These are phyloP conservation scores for Cinclus cinclus DNA, from an alignment of 2,113 vertebrate genomes.

Conservation along the genomic window DNA sequence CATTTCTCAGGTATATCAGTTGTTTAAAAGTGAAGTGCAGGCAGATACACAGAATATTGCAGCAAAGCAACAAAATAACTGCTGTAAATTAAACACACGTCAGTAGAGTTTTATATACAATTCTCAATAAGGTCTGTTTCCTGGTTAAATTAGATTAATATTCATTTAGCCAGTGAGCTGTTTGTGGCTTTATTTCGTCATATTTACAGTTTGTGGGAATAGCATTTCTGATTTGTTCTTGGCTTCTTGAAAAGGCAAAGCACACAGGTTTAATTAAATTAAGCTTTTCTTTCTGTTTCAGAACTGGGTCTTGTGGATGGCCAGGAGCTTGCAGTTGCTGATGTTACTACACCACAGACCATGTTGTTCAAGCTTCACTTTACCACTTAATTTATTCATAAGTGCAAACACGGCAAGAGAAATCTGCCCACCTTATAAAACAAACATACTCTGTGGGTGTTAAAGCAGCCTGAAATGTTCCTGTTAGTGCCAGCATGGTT, in stretches of 20 bases:
- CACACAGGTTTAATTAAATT: neutral
- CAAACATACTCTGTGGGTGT: slow-evolving; percentile 27
- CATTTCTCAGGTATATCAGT: neutral
- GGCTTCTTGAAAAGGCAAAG: neutral
- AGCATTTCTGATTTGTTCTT: neutral
- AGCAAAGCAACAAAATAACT: neutral
- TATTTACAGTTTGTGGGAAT: neutral
- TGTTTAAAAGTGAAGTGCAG: neutral
- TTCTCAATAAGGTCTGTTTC: neutral
- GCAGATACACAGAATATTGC: neutral
- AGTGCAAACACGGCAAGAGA: slow-evolving; percentile 6
- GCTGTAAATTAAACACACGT: neutral
- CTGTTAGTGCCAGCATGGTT: slow-evolving; percentile 63
- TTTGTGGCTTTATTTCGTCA: neutral
- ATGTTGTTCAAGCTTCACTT: slow-evolving; percentile 93
- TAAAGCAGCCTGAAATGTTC: slow-evolving; percentile 41
- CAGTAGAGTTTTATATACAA: neutral
- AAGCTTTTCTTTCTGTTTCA: slow-evolving; percentile 68
- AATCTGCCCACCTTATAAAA: slow-evolving; percentile 3
- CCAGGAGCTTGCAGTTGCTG: slow-evolving; percentile 92
- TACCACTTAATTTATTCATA: slow-evolving; percentile 77
- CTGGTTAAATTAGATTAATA: neutral
- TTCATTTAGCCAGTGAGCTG: neutral
- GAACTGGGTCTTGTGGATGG: slow-evolving; percentile 89
- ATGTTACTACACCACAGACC: slow-evolving; percentile 93